Base-by-base conservation (phyloP, 2,888 invertebrate species). In the Ernsta delagoae region DNA sequence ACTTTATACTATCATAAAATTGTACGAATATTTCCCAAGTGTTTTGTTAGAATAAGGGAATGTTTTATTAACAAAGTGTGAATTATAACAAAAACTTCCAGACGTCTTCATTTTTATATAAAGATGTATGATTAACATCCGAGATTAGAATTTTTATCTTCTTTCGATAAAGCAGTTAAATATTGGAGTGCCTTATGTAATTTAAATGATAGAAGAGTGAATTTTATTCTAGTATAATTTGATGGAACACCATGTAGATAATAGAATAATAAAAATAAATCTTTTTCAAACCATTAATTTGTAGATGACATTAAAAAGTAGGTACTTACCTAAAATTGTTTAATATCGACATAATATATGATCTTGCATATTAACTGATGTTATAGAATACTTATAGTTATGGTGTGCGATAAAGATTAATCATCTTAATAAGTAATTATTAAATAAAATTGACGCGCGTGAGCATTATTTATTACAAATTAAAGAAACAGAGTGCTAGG, bases 121-220 rank as follows among this genome's bases (percentile, higher is more conserved):
- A 82, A 82, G 75, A 7, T 24, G 50, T 83, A 59, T 70, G 59
- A 81, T 78, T 48, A 56, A 34, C 56, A 79, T 79, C 76, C 77
- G 79, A 81, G 81, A 81, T 85, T 84, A 87, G 85, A 86, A 84
- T 86, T 73, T 86, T 82, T 78, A 83, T 86, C 79, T 85, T 84
- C 84, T 90, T 91, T 90, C 86, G 90, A 90, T 83, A 85, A 87
- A 89, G 80, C 89, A 87, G 89, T 89, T 86, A 91, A 90, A 90
- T 90, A 63, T 90, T 86, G 92, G 93, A 94, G 94, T 94, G 94
- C 94, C 94, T 94, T 94, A 94, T 90, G 90, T 93, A 93, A 88
- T 86, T 89, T 91, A 87, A 92, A 92, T 89, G 82, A 90, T 93
- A 93, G 93, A 86, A 85, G 89, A 81, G 90, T 87, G 91, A 92